Percentiles rank a stretch among this genome's conserved stretches.
These are phyloP conservation scores for Actenoides hombroni DNA, from an alignment of 2,113 vertebrate genomes.

Conservation along the genomic window DNA sequence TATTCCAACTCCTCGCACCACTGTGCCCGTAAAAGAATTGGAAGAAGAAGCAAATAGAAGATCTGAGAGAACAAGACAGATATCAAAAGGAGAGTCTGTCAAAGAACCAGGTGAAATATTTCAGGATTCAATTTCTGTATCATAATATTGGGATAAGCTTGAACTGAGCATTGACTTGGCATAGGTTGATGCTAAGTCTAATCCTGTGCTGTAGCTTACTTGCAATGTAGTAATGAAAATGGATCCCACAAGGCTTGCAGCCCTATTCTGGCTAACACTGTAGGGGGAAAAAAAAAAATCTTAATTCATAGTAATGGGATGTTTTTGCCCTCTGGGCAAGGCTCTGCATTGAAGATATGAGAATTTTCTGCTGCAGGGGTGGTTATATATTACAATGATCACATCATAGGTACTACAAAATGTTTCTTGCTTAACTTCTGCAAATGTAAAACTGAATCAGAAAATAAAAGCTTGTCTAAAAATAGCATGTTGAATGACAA, in stretches of 20 bases:
- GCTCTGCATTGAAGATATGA: background rate
- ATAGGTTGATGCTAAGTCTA: background rate
- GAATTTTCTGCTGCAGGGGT: background rate
- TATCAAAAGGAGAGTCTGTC: constrained; percentile 59
- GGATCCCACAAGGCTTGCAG: background rate
- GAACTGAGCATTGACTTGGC: background rate
- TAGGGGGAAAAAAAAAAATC: background rate
- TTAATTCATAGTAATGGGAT: background rate
- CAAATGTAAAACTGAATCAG: background rate
- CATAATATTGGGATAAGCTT: background rate
- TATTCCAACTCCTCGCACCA: constrained; percentile 76
- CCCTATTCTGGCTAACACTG: background rate
- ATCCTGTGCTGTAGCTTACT: background rate
- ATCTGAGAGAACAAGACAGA: constrained; percentile 64
- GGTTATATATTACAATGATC: background rate
- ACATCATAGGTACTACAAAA: background rate
- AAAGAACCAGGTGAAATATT: constrained; percentile 73
- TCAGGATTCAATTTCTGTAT: background rate
- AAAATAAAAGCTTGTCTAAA: background rate
- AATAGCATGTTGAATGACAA: background rate
- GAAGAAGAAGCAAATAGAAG: constrained; percentile 67
- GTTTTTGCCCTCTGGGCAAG: background rate
- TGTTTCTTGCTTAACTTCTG: background rate
- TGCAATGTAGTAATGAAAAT: background rate
- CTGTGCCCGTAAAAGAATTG: constrained; percentile 58